A percentile compares a stretch with the other conserved stretches of the same genome.
phyloP scores from a whole-genome alignment of 2,113 vertebrate genomes.

The Dinomys branickii region DNA sequence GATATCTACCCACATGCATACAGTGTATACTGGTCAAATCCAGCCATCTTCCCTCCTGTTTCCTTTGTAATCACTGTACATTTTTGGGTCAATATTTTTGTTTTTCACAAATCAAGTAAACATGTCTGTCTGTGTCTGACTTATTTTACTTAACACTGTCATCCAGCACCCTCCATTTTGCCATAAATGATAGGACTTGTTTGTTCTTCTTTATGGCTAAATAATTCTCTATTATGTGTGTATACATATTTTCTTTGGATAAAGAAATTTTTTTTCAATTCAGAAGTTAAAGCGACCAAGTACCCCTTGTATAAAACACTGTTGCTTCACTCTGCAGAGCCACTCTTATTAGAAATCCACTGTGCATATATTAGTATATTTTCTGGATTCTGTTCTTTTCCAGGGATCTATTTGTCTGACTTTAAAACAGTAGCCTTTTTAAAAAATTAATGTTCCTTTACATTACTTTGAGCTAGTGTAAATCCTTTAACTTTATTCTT shows the following conservation, averaged over 20 bases:
- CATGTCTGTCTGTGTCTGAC: neutral
- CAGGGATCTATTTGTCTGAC: neutral
- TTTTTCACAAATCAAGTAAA: neutral
- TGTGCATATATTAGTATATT: neutral
- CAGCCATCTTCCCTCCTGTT: neutral
- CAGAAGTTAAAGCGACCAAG: neutral
- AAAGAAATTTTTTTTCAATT: neutral
- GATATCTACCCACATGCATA: neutral
- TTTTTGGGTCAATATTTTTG: neutral
- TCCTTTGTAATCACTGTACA: neutral
- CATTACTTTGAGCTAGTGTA: neutral
- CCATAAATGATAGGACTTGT: neutral
- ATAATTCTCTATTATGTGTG: neutral
- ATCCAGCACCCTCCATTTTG: neutral
- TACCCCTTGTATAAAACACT: neutral
- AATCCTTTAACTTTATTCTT: neutral
- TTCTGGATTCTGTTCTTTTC: neutral
- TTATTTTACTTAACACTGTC: neutral
- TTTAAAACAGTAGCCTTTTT: neutral
- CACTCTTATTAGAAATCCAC: neutral
- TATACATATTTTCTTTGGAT: neutral
- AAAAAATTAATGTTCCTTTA: neutral
- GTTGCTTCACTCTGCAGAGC: neutral
- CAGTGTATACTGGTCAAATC: neutral
- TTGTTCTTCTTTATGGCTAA: neutral